Evolutionary conservation across 1,140 invertebrate species (phyloP).

Genomic region (Zaprionus gabonicus): DNA sequence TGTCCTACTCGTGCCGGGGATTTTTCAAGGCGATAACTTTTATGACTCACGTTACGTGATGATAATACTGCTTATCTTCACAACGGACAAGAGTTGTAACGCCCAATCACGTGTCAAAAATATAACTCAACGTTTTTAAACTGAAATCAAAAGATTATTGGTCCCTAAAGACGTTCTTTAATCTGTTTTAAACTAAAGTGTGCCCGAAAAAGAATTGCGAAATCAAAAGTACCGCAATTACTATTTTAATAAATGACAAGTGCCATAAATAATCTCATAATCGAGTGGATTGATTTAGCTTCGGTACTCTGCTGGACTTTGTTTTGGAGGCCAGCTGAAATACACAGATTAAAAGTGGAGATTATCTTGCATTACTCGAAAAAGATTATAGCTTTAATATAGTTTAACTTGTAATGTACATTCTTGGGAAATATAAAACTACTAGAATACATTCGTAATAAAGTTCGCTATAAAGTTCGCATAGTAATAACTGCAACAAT

Average conservation of each 20-base stretch:
- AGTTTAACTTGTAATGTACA: too few species aligned
- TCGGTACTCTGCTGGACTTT: not conserved
- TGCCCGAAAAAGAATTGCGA: not conserved
- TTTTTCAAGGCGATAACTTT: constrained; percentile 3
- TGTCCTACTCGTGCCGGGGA: not conserved
- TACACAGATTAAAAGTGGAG: not conserved
- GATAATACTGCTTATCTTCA: constrained; percentile 20
- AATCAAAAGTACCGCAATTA: constrained; percentile 2
- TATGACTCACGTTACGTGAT: constrained; percentile 13
- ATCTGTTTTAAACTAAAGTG: constrained; percentile 7
- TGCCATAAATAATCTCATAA: constrained; percentile 5
- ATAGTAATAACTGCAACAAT: not conserved
- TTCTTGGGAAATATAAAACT: not conserved
- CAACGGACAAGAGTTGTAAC: not conserved
- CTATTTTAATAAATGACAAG: not conserved
- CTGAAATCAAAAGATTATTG: not conserved
- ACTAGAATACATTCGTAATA: not conserved
- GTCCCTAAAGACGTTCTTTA: not conserved
- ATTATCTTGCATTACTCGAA: not conserved
- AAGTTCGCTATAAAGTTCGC: not conserved
- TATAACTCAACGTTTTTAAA: not conserved
- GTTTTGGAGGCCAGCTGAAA: not conserved
- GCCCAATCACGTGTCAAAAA: not conserved
- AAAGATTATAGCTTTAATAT: not conserved
- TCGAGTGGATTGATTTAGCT: constrained; percentile 10